Evolutionary conservation across 2,113 vertebrate genomes (phyloP).

Genomic region (Poicephalus meyeri): DNA sequence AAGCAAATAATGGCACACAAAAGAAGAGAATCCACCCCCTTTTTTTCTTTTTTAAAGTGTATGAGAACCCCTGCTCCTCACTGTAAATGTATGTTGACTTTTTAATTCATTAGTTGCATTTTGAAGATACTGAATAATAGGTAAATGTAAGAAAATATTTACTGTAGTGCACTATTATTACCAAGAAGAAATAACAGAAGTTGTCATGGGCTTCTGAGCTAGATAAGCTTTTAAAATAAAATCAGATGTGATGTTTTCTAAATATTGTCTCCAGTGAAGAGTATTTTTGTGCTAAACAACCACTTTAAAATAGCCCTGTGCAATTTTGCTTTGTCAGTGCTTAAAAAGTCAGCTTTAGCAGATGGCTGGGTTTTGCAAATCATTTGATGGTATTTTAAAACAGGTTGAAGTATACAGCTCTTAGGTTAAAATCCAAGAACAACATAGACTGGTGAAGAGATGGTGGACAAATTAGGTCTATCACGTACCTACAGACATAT

Average conservation of each 20-base stretch:
- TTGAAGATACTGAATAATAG: background rate
- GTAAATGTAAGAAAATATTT: background rate
- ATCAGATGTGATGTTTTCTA: background rate
- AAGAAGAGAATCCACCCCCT: background rate
- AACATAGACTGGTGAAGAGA: background rate
- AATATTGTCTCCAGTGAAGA: background rate
- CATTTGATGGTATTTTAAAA: background rate
- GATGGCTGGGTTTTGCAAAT: background rate
- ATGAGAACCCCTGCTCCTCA: background rate
- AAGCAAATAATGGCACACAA: background rate
- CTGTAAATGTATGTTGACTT: background rate
- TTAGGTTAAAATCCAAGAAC: background rate
- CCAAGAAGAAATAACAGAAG: background rate
- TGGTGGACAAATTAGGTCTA: conserved; percentile 63
- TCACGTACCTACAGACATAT: conserved; percentile 69
- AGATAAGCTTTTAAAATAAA: background rate
- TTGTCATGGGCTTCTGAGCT: background rate
- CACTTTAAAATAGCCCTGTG: background rate
- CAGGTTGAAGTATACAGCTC: background rate
- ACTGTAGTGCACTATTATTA: background rate
- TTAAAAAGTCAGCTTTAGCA: conserved; percentile 1
- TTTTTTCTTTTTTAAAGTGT: background rate
- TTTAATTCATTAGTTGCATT: background rate
- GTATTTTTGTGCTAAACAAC: background rate
- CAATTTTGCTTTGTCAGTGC: background rate